Evolutionary conservation across 2,888 invertebrate genomes (phyloP).

Genomic region (Carpatolechia fugitivella): DNA sequence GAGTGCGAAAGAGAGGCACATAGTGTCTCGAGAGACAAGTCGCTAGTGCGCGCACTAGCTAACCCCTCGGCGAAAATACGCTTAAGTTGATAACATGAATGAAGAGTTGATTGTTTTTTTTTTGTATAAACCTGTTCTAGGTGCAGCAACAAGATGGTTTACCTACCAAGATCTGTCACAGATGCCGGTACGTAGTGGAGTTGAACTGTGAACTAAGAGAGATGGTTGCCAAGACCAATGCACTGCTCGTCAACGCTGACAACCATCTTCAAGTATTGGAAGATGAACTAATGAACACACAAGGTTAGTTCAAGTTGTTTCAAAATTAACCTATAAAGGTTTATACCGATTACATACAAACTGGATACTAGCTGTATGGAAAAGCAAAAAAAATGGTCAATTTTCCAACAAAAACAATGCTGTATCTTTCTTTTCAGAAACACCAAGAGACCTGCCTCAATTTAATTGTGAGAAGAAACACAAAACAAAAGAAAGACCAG

Average conservation of each 20-base stretch:
- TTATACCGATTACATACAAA: too few species aligned
- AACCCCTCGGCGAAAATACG: too few species aligned
- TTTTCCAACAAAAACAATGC: too few species aligned
- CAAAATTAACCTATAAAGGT: too few species aligned
- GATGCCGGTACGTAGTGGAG: constrained; percentile 31
- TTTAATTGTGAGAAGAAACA: background rate
- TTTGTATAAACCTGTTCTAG: constrained; percentile 4
- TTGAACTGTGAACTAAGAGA: constrained; percentile 26
- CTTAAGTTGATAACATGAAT: too few species aligned
- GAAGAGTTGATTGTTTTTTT: background rate
- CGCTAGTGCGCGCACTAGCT: too few species aligned
- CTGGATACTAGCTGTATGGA: too few species aligned
- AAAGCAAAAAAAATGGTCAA: too few species aligned
- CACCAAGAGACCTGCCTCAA: background rate
- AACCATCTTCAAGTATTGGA: constrained; percentile 38
- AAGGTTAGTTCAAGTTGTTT: background rate
- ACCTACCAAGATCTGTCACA: constrained; percentile 31
- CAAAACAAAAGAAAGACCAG: background rate
- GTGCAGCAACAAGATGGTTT: constrained; percentile 18
- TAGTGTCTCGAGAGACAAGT: too few species aligned
- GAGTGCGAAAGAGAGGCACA: too few species aligned
- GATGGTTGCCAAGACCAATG: constrained; percentile 14
- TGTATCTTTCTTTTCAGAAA: background rate
- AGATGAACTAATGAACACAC: constrained; percentile 33
- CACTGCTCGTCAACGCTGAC: background rate